These are phyloP conservation scores for Balanococcus diminutus DNA, from an alignment of 2,888 invertebrate genomes.

Conservation along the genomic window DNA sequence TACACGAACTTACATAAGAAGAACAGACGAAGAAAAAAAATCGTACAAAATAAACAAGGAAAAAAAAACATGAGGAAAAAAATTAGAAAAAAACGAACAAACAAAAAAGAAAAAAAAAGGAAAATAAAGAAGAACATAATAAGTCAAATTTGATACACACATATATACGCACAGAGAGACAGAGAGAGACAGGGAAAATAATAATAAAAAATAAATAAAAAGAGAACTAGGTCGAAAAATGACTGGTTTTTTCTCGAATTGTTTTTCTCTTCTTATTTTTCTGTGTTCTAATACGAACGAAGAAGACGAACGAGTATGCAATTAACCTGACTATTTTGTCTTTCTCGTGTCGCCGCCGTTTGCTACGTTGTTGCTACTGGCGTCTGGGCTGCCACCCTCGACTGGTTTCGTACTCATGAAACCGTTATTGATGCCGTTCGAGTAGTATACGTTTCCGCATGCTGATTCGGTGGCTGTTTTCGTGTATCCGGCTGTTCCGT, in stretches of 20 bases:
- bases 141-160: conserved; percentile 32
- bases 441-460: conserved; percentile 68
- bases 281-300: not conserved
- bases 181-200: not conserved
- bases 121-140: not conserved
- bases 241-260: conserved; percentile 24
- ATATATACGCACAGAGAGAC: not conserved
- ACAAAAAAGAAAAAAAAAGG: not conserved
- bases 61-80: conserved; percentile 10
- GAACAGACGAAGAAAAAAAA: conserved; percentile 25
- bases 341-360: conserved; percentile 42
- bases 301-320: not conserved
- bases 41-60: conserved; percentile 24
- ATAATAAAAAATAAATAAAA: conserved; percentile 26
- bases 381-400: conserved; percentile 52
- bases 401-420: conserved; percentile 63
- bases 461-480: conserved; percentile 56
- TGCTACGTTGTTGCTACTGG: not conserved
- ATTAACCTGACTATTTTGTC: conserved; percentile 30
- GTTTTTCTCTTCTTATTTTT: conserved; percentile 24
- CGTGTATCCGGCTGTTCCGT: conserved; percentile 54
- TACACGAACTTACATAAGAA: conserved; percentile 6
- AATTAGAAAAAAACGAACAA: not conserved
- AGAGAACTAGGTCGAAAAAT: conserved; percentile 25
- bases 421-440: conserved; percentile 70